phyloP scores from a whole-genome alignment of 2,888 invertebrate genomes.

The Heliconius cydno region DNA sequence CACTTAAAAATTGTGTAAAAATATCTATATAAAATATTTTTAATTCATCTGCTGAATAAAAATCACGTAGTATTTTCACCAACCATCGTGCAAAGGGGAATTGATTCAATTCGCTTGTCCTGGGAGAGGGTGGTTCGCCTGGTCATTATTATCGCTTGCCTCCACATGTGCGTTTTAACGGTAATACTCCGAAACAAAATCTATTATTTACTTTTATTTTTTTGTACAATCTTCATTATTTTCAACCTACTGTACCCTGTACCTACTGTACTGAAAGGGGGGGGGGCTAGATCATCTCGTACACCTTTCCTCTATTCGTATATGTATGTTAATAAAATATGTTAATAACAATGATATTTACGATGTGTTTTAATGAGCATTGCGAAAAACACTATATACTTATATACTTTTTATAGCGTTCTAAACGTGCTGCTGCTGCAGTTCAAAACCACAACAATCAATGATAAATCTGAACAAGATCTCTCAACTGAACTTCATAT shows the following conservation, averaged over 20 bases:
- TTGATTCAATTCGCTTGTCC: slow-evolving; percentile 76
- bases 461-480: slow-evolving; percentile 27
- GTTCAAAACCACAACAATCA: slow-evolving; percentile 26
- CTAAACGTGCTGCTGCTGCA: background rate
- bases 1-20: background rate
- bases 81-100: slow-evolving; percentile 66
- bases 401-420: slow-evolving; percentile 12
- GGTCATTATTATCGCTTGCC: slow-evolving; percentile 16
- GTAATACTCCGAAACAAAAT: background rate
- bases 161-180: slow-evolving; percentile 5
- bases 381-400: too few species aligned
- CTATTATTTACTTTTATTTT: background rate
- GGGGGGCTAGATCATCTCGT: too few species aligned
- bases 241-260: background rate
- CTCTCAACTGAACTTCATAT: slow-evolving; percentile 33
- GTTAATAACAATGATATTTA: too few species aligned
- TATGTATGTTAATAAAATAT: too few species aligned
- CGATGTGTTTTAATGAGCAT: too few species aligned
- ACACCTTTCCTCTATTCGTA: too few species aligned
- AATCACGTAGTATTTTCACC: slow-evolving; percentile 51
- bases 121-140: slow-evolving; percentile 51
- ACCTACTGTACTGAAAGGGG: too few species aligned
- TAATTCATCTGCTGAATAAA: slow-evolving; percentile 7
- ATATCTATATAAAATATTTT: background rate
- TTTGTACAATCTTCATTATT: background rate